Base-by-base conservation (phyloP, 2,113 vertebrate species). In the Pogonocichla stellata region DNA sequence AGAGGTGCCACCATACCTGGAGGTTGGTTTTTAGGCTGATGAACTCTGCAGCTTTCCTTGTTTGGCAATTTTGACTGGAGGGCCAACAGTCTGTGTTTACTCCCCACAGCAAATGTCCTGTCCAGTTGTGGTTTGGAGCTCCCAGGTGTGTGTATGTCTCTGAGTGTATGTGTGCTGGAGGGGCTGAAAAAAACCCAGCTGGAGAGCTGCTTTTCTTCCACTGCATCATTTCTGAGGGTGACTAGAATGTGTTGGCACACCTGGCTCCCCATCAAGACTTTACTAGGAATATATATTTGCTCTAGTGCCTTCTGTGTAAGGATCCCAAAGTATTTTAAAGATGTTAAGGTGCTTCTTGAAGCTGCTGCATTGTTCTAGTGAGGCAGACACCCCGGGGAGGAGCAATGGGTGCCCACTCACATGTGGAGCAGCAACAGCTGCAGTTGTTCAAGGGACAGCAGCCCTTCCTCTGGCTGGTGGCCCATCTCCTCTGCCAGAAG, bases 81-180 rank as follows among this genome's bases (percentile, higher is more conserved):
- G 4, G 26, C 23, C 38, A 83, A 10, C 14, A 70, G 43, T 19
- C 23, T 82, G 29, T 57, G 8, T 75, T 82, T 62, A 12, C 3
- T 69, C 2, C 29, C 20, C 0, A 1, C 17, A 77, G 72, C 13
- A 70, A 92, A 65, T 14, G 22, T 75, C 40, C 36, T 65, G 53
- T 86, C 62, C 67, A 66, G 62, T 72, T 83, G 67, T 10, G 6
- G 19, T 73, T 53, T 80, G 64, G 54, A 58, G 47, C 29, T 84
- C 12, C 26, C 19, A 34, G 29, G 18, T 10, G 2, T 19, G 20
- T 1, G 8, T 15, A 0, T 9, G 7, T 38, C 20, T 12, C 2
- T 1, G 8, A 28, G 1, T 19, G 14, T 25, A 14, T 11, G 47
- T 23, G 8, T 20, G 8, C 25, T 60, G 19, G 22, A 66, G 31